Conservation (phyloP, 2,797 vertebrate species). For the Sebastes kiyomatsui region DNA sequence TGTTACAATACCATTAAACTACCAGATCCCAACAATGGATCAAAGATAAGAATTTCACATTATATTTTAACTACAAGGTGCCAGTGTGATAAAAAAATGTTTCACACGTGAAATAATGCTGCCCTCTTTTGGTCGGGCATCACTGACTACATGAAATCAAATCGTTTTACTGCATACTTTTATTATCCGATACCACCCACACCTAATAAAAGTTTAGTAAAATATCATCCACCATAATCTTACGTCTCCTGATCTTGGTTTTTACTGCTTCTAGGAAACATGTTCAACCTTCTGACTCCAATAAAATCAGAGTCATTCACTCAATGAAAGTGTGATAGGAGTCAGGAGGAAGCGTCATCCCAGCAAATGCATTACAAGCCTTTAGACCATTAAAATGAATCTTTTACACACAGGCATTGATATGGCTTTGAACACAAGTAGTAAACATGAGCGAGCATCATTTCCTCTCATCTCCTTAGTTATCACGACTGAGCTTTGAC, state of each 20-base stretch:
- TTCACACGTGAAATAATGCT: constrained; percentile 38
- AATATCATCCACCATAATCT: background rate
- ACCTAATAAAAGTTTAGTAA: constrained; percentile 38
- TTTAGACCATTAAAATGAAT: constrained; percentile 36
- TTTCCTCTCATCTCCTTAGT: constrained; percentile 6
- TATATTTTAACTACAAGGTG: background rate
- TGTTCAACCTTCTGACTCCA: constrained; percentile 29
- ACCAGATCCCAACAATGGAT: background rate
- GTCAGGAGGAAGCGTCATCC: background rate
- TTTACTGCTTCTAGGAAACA: constrained; percentile 61
- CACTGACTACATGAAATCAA: background rate
- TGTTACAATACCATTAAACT: background rate
- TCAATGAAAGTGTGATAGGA: constrained; percentile 18
- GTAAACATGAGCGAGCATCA: background rate
- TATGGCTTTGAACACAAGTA: constrained; percentile 6
- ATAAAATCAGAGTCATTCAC: constrained; percentile 61
- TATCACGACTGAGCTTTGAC: constrained; percentile 60
- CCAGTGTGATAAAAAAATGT: background rate
- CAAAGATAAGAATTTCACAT: background rate
- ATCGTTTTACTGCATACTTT: constrained; percentile 19
- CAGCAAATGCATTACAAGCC: background rate
- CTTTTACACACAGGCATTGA: constrained; percentile 44
- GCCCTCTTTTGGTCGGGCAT: constrained; percentile 60
- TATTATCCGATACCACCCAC: background rate
- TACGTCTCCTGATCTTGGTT: constrained; percentile 36